Evolutionary conservation across 1,140 invertebrate species (phyloP).

Genomic region (Calephelis virginiensis): DNA sequence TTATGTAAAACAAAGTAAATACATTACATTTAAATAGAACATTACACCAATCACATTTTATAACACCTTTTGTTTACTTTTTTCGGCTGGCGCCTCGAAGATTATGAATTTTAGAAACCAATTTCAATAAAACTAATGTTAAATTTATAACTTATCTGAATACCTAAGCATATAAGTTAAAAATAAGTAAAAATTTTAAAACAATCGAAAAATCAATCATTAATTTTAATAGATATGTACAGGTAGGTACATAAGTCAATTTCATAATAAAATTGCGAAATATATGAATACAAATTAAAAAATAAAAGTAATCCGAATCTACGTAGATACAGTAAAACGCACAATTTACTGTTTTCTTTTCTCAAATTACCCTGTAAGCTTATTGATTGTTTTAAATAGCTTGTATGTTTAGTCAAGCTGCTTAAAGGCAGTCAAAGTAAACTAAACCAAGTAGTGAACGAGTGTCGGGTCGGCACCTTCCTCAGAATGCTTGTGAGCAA

Average conservation of each 20-base stretch:
- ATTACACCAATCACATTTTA: slow-evolving; percentile 14
- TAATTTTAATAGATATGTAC: too few relatives aligned
- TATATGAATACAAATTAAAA: neutral
- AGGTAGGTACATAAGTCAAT: too few relatives aligned
- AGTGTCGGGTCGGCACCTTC: slow-evolving; percentile 66
- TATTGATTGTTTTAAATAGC: slow-evolving; percentile 19
- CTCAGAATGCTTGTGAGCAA: slow-evolving; percentile 48
- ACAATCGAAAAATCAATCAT: neutral
- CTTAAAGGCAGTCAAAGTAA: slow-evolving; percentile 59
- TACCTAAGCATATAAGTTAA: neutral
- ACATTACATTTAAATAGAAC: slow-evolving; percentile 9
- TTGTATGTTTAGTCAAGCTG: slow-evolving; percentile 42
- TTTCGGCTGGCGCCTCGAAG: neutral
- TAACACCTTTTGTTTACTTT: slow-evolving; percentile 10
- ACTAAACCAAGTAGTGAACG: slow-evolving; percentile 51
- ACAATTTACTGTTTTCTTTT: slow-evolving; percentile 13
- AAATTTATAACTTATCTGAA: neutral
- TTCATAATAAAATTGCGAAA: too few relatives aligned
- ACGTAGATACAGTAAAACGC: neutral
- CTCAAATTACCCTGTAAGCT: neutral
- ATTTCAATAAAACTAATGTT: neutral
- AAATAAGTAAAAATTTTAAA: neutral
- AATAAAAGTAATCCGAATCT: neutral
- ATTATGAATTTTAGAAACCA: neutral
- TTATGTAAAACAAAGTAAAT: neutral